phyloP scores from a whole-genome alignment of 2,113 vertebrate genomes.

The Ranitomeya imitator region DNA sequence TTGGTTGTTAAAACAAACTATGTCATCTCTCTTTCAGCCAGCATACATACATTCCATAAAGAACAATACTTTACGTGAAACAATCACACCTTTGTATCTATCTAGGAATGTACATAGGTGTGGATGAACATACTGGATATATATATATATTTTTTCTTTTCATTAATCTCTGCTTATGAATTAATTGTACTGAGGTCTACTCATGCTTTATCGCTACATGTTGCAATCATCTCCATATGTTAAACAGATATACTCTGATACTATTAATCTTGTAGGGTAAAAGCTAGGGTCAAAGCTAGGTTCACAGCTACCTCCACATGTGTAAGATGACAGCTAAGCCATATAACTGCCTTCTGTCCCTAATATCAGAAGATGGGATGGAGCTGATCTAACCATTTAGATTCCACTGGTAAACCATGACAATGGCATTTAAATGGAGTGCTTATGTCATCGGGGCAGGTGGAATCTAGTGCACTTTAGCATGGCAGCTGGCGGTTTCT shows the following conservation, averaged over 20 bases:
- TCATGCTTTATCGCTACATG: not conserved
- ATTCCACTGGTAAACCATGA: too few relatives aligned
- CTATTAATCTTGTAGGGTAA: too few relatives aligned
- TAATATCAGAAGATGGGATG: too few relatives aligned
- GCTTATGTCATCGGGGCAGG: too few relatives aligned
- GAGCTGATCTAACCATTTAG: too few relatives aligned
- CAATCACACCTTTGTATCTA: slow-evolving; percentile 11
- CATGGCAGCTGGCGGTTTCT: too few relatives aligned
- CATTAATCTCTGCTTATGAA: not conserved
- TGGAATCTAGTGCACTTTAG: too few relatives aligned
- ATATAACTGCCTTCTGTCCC: too few relatives aligned
- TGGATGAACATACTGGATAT: not conserved
- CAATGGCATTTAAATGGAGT: too few relatives aligned
- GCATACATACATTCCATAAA: slow-evolving; percentile 19
- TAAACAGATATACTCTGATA: not conserved
- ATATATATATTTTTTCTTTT: not conserved
- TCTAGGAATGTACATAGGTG: not conserved
- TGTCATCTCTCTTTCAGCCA: slow-evolving; percentile 18
- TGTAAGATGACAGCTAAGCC: too few relatives aligned
- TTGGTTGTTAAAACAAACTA: slow-evolving; percentile 31
- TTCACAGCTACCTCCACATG: too few relatives aligned
- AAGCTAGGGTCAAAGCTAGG: too few relatives aligned
- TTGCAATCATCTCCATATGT: not conserved
- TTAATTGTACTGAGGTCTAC: not conserved
- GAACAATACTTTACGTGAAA: slow-evolving; percentile 33